Evolutionary conservation across 2,888 invertebrate genomes (phyloP), one percentile per base, ranked within the genome.

Genomic region (Ariolimax columbianus): DNA sequence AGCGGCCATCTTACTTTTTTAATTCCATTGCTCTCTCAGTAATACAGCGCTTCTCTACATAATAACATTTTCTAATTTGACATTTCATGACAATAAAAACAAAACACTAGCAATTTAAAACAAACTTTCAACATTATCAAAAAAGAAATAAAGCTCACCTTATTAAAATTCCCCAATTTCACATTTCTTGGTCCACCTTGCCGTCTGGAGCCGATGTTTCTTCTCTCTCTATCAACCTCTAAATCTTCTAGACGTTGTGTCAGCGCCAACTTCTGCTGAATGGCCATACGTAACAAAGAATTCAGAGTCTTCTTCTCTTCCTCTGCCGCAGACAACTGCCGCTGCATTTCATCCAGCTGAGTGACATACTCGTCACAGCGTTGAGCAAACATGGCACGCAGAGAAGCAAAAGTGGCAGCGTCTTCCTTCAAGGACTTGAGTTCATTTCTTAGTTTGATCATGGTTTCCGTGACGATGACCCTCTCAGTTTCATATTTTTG

Each of bases 401-500:
- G 95, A 95, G 98, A 98, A 96, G 95, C 92, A 90, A 99, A 99
- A 2, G 99, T 99, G 63, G 99, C 99, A 7, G 99, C 99, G 94
- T 99, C 99, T 95, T 99, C 99, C 94, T 99, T 99, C 90, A 99
- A 95, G 92, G 97, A 96, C 89, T 99, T 96, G 89, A 99, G 95
- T 95, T 99, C 99, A 95, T 98, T 98, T 90, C 99, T 95, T 91
- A 99, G 95, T 94, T 98, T 98, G 94, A 98, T 96, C 98, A 99
- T 99, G 23, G 99, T 98, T 93, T 99, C 99, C 36, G 97, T 98
- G 87, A 99, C 98, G 89, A 99, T 97, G 82, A 96, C 97, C 96
- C 99, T 99, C 95, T 99, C 99, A 88, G 97, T 98, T 95, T 99
- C 99, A 95, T 99, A 99, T 95, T 99, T 99, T 92, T 97, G 97